Evolutionary conservation across 2,888 invertebrate species (phyloP), one percentile per base, ranked within the genome.

Genomic region (Hipparchia semele): DNA sequence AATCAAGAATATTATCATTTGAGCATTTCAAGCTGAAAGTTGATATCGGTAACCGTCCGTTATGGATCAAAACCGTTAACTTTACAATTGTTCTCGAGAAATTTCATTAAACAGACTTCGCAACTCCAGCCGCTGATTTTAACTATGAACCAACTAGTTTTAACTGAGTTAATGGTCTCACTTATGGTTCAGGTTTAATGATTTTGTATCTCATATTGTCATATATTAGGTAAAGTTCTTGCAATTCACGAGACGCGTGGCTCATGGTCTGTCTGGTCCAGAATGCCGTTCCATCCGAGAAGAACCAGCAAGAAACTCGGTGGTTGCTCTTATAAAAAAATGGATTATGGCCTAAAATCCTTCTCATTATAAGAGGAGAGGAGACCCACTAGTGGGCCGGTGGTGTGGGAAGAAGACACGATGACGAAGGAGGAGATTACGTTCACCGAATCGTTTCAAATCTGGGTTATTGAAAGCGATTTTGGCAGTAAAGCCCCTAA

Each of bases 101-200:
- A 84, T 83, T 84, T 83, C 82, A 84, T 83, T 83, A 82, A 83
- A 82, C 80, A 81, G 80, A 75, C 76, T 76, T 77, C 75, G 67
- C 69, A 79, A 73, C 74, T 78, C 58, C 56, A 72, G 73, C 74
- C 75, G 61, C 75, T 70, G 76, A 75, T 74, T 78, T 71, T 69
- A 77, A 76, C 74, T 79, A 79, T 77, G 72, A 77, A 75, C 75
- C 60, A 77, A 78, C 76, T 77, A 74, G 72, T 79, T 72, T 73
- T 60, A 74, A 72, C 75, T 72, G 13, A 56, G 69, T 69, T 70
- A 49, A 66, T 66, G 56, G 49, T 62, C 69, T 61, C n/a, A 61
- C 53, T 53, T 71, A 66, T 23, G 61, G 45, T 54, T 33, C 8
- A 13, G 0, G 45, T 61, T 62, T 10, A 39, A 60, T 69, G 12